Base-by-base conservation (phyloP, 1,140 invertebrate genomes). In the Drosophila lacteicornis region DNA sequence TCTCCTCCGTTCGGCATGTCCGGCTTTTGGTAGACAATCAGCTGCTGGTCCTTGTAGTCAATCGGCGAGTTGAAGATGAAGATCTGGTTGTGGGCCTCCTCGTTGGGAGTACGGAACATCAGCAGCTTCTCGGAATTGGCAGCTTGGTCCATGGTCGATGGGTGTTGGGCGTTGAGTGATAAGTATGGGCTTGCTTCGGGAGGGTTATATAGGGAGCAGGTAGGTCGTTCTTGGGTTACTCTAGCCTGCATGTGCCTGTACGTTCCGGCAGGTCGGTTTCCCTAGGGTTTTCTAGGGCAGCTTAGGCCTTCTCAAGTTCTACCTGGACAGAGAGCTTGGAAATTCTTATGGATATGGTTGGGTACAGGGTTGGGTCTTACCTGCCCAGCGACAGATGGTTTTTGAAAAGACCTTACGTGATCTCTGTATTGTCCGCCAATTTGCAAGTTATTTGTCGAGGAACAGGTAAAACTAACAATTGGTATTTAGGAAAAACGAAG, bases 61-160 rank as follows among this genome's bases (percentile, higher is more conserved):
- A 79, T 79, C 13, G 85, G 85, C 3, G 85, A 81, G 33, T 88
- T 79, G 30, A 79, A 81, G 5, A 88, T 79, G 55, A 60, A 63
- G 2, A 90, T 43, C 42, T 90, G 67, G 47, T 45, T 90, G 27
- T 78, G 40, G 0, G 50, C 40, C 22, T 38, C 49, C 8, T 79
- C 70, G 38, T 56, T 40, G 40, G 74, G 78, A 8, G 74, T 51
- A 30, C 78, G 81, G 27, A 75, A 73, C 58, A 90, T 76, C 33
- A 84, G 38, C 13, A 90, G 38, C 43, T 78, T 68, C 42, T 55
- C 15, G 38, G 27, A 30, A 40, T 46, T 58, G 43, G 47, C 5
- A 56, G 40, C 6, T 43, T 63, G 60, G n/a, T 85, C 85, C 81
- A 85, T 84, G 19, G 9, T 17, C 12, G 2, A 40, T 19, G 50